phyloP scores from a whole-genome alignment of 1,140 invertebrate genomes.

The Lysiphlebus fabarum region DNA sequence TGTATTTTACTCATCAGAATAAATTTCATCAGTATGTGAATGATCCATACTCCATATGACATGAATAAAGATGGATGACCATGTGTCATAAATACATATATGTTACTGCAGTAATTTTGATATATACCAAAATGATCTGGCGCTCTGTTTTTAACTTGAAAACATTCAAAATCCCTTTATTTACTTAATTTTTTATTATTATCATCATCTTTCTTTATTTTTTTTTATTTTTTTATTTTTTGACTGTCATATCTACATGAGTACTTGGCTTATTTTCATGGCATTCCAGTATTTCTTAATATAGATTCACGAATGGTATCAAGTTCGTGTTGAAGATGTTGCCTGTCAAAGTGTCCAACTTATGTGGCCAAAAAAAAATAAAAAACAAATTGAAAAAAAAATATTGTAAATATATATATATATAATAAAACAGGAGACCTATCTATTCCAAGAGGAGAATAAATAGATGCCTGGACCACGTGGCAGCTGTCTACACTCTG shows the following conservation, averaged over 20 bases:
- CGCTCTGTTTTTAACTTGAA: conserved; percentile 45
- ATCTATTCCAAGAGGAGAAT: conserved; percentile 32
- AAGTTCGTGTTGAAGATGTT: conserved; percentile 38
- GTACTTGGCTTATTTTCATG: conserved; percentile 36
- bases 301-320: conserved; percentile 43
- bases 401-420: conserved; percentile 28
- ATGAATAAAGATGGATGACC: conserved; percentile 23
- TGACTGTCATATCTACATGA: conserved; percentile 15
- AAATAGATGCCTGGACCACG: conserved; percentile 30
- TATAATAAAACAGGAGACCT: conserved; percentile 24
- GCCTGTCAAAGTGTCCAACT: conserved; percentile 27
- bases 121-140: conserved; percentile 53
- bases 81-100: conserved; percentile 39
- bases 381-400: background rate
- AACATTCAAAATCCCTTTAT: conserved; percentile 17
- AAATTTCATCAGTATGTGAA: no score
- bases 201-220: background rate
- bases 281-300: conserved; percentile 41
- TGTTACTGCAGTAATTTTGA: conserved; percentile 46
- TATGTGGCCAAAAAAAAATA: conserved; percentile 11
- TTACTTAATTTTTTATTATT: conserved; percentile 1
- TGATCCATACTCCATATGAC: no score
- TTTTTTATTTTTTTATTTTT: conserved; percentile 13
- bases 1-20: no score
- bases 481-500: conserved; percentile 33